Conservation (phyloP, 2,113 vertebrate species). For the Nycticorax nycticorax region DNA sequence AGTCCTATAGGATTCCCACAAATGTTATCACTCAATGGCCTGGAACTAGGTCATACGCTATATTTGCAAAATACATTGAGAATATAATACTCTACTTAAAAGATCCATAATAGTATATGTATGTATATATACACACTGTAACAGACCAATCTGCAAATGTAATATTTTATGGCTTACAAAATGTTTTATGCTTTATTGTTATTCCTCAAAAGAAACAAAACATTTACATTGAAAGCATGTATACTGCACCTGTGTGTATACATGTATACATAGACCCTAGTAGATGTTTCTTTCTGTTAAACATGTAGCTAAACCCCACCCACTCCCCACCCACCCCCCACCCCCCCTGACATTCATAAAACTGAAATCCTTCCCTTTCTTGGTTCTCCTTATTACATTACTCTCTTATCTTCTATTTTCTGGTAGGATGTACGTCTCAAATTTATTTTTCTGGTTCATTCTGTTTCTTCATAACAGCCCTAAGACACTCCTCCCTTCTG, state of each 20-base stretch:
- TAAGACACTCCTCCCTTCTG: not conserved
- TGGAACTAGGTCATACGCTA: not conserved
- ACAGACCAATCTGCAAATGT: not conserved
- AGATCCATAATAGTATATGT: not conserved
- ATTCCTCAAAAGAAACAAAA: not conserved
- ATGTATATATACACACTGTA: no score
- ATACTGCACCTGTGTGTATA: fast-evolving
- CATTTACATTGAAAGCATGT: not conserved
- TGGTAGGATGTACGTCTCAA: not conserved
- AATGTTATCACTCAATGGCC: not conserved
- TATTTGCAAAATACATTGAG: not conserved
- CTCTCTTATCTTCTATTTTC: not conserved
- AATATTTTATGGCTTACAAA: not conserved
- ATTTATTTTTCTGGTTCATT: not conserved
- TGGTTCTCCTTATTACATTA: not conserved
- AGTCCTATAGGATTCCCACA: not conserved
- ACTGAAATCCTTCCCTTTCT: not conserved
- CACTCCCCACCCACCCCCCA: no score
- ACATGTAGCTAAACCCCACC: fast-evolving
- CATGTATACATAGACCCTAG: not conserved
- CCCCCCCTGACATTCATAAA: not conserved
- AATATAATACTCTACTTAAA: not conserved
- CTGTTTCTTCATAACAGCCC: not conserved
- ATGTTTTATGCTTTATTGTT: not conserved
- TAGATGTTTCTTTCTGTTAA: not conserved